A percentile compares a stretch with the other conserved stretches of the same genome.
These are phyloP conservation scores for Nasonia vitripennis DNA, from an alignment of 1,140 invertebrate species.

Conservation along the genomic window DNA sequence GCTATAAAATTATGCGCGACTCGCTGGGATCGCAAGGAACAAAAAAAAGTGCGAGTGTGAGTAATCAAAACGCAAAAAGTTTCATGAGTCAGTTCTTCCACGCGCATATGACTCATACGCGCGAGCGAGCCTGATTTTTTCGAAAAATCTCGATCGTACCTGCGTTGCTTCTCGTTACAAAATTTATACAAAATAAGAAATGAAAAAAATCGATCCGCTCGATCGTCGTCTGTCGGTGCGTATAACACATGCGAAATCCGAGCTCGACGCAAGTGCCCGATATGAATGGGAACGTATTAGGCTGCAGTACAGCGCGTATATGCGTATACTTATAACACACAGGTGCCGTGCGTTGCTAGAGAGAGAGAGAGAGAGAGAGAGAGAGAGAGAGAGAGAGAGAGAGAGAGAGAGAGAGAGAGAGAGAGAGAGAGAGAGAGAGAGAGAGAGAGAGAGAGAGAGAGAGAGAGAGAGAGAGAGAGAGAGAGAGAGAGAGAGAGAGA, in stretches of 20 bases:
- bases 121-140: too few species aligned
- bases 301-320: neutral
- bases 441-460: neutral
- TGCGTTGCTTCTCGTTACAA: neutral
- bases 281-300: slow-evolving; percentile 3
- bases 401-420: neutral
- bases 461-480: neutral
- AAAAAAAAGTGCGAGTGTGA: too few species aligned
- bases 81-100: too few species aligned
- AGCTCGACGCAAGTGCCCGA: neutral
- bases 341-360: neutral
- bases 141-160: neutral
- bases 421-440: neutral
- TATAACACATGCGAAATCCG: neutral
- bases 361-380: neutral
- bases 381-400: neutral
- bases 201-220: too few species aligned
- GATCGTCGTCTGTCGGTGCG: neutral
- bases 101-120: too few species aligned
- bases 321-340: neutral
- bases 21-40: too few species aligned
- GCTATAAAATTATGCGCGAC: too few species aligned
- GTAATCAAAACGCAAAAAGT: too few species aligned
- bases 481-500: neutral
- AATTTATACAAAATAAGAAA: neutral